Evolutionary conservation across 2,797 vertebrate genomes (phyloP).

Genomic region (Rhincodon typus): DNA sequence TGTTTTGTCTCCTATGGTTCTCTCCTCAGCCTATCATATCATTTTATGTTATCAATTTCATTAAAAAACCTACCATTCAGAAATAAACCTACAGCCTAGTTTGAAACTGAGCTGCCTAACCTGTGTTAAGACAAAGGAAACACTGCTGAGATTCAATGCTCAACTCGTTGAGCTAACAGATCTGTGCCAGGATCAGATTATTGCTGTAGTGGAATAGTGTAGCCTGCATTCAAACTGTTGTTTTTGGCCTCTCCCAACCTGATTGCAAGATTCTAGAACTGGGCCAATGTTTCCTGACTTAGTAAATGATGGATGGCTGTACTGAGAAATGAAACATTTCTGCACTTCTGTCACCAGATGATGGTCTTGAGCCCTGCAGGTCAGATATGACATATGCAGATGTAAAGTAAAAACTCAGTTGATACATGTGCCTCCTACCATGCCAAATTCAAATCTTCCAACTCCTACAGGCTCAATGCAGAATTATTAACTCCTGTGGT

Average conservation of each 20-base stretch:
- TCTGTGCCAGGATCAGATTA: background rate
- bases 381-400: background rate
- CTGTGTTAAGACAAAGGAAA: background rate
- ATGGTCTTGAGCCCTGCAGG: background rate
- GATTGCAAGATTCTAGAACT: background rate
- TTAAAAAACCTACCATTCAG: background rate
- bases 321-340: background rate
- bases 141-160: background rate
- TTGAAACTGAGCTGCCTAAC: background rate
- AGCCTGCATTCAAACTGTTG: background rate
- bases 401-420: background rate
- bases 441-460: background rate
- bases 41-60: background rate
- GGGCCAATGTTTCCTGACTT: background rate
- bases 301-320: background rate
- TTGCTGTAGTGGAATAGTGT: background rate
- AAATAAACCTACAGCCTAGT: background rate
- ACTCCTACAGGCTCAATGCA: background rate
- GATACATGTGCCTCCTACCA: background rate
- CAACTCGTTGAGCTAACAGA: background rate
- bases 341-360: background rate
- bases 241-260: background rate
- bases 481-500: background rate
- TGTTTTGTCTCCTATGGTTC: background rate
- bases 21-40: background rate